Percentiles rank a stretch among this genome's conserved stretches.
These are phyloP conservation scores for Hermaeophaga mercurialis DNA, from an alignment of 2,888 invertebrate species.

Conservation along the genomic window DNA sequence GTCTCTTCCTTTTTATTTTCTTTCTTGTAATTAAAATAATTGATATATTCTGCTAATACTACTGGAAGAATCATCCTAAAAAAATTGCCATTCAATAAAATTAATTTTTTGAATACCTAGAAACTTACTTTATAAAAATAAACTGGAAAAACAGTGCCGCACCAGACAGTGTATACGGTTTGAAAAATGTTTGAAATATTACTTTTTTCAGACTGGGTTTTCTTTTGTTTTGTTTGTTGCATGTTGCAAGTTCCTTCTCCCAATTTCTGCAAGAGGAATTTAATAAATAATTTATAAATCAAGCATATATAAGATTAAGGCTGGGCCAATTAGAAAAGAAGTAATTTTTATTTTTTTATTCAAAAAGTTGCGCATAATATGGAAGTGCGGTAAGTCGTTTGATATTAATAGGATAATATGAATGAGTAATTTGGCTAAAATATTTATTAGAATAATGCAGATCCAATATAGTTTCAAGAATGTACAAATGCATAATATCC, in stretches of 20 bases:
- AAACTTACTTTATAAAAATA: constrained; percentile 64
- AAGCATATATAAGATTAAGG: too few species aligned
- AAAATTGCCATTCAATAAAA: background rate
- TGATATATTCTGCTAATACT: constrained; percentile 66
- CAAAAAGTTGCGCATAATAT: too few species aligned
- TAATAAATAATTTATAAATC: too few species aligned
- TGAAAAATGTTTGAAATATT: constrained; percentile 65
- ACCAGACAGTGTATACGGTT: constrained; percentile 66
- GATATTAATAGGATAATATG: too few species aligned
- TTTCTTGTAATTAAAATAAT: constrained; percentile 56
- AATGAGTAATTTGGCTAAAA: too few species aligned
- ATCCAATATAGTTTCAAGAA: too few species aligned
- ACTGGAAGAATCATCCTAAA: constrained; percentile 67
- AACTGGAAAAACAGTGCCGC: constrained; percentile 62
- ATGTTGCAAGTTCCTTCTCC: constrained; percentile 62
- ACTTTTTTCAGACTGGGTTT: constrained; percentile 66
- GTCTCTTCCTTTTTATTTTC: constrained; percentile 58
- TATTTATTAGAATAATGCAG: too few species aligned
- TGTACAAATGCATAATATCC: too few species aligned
- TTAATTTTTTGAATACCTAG: background rate
- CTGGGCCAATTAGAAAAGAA: too few species aligned
- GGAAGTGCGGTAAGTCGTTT: too few species aligned
- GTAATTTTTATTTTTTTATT: too few species aligned
- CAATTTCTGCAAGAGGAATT: constrained; percentile 62
- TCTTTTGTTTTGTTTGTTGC: constrained; percentile 57